Evolutionary conservation across 2,113 vertebrate species (phyloP).

Genomic region (Solenodon paradoxus): DNA sequence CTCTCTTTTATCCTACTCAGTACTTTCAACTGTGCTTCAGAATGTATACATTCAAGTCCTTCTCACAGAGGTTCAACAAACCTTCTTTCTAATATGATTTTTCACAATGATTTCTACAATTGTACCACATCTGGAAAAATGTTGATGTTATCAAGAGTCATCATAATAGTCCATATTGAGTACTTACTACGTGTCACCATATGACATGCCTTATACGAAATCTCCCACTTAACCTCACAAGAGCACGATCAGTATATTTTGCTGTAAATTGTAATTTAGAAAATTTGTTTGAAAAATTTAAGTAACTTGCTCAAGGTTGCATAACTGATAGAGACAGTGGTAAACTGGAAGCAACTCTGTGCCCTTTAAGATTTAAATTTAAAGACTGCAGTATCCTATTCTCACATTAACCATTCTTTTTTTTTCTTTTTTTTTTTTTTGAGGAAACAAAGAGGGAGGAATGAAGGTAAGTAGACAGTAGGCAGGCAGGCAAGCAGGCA

Average conservation of each 20-base stretch:
- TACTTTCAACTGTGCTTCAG: not conserved
- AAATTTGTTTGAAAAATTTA: not conserved
- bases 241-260: not conserved
- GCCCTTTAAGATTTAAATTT: not conserved
- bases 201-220: not conserved
- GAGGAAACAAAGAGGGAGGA: too few relatives aligned
- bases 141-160: not conserved
- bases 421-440: too few relatives aligned
- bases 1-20: not conserved
- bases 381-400: not conserved
- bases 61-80: not conserved
- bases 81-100: not conserved
- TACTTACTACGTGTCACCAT: not conserved
- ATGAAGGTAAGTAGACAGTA: too few relatives aligned
- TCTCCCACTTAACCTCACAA: not conserved
- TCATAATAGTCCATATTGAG: not conserved
- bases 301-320: not conserved
- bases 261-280: not conserved
- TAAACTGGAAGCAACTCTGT: not conserved
- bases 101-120: not conserved
- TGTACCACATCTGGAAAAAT: not conserved
- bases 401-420: too few relatives aligned
- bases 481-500: too few relatives aligned
- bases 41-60: not conserved
- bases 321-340: not conserved